phyloP scores from a whole-genome alignment of 2,797 vertebrate species.

The Cichlasoma orientale region DNA sequence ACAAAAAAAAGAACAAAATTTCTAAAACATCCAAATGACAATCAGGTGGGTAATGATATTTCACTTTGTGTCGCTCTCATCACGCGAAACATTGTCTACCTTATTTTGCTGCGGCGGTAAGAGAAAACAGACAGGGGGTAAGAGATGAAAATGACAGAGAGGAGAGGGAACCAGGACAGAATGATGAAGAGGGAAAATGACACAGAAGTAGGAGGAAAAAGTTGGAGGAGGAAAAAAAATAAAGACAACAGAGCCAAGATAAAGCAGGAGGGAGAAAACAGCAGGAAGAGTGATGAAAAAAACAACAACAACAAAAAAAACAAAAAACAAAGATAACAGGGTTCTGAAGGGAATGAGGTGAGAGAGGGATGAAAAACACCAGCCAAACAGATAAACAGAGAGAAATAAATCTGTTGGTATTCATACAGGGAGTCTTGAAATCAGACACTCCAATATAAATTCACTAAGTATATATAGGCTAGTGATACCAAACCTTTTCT shows the following conservation, averaged over 20 bases:
- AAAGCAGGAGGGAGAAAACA: slow-evolving; percentile 45
- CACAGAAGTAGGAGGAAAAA: slow-evolving; percentile 35
- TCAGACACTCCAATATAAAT: slow-evolving; percentile 5
- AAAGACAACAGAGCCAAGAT: slow-evolving; percentile 45
- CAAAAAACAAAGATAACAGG: slow-evolving; percentile 44
- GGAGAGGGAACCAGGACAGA: slow-evolving; percentile 25
- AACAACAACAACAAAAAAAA: slow-evolving; percentile 45
- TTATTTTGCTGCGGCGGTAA: slow-evolving; percentile 49
- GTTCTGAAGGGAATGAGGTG: slow-evolving; percentile 50
- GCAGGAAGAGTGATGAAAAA: slow-evolving; percentile 52
- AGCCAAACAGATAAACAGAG: slow-evolving; percentile 60
- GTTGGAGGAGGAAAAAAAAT: slow-evolving; percentile 27
- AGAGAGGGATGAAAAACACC: slow-evolving; percentile 56
- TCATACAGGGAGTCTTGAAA: slow-evolving; percentile 16
- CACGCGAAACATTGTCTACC: slow-evolving; percentile 58
- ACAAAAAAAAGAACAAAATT: slow-evolving; percentile 19
- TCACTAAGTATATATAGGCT: slow-evolving; percentile 18
- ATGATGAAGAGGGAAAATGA: slow-evolving; percentile 58
- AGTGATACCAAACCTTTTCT: not conserved
- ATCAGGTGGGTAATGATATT: slow-evolving; percentile 65
- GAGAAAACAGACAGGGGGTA: slow-evolving; percentile 21
- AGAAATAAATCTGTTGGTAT: slow-evolving; percentile 53
- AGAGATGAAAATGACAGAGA: slow-evolving; percentile 52
- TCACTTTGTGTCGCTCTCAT: slow-evolving; percentile 53
- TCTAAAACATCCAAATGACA: slow-evolving; percentile 64